Evolutionary conservation across 2,113 vertebrate species (phyloP).

Genomic region (Sinocyclocheilus grahami): DNA sequence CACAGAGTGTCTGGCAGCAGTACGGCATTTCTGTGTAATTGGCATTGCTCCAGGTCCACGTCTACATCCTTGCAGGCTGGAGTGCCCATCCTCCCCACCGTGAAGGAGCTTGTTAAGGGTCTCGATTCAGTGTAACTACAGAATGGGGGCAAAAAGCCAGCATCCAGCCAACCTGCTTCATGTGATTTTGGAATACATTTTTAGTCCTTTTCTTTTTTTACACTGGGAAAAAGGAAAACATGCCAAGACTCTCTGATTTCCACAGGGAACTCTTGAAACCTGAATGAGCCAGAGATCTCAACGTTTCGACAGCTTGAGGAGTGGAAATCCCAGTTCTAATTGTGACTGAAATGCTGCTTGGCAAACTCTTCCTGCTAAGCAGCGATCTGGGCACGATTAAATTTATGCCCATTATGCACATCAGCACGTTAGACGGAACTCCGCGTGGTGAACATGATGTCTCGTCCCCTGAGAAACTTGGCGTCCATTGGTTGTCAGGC

Average conservation of each 20-base stretch:
- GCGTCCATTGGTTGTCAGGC: conserved; percentile 9
- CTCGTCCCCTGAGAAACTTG: conserved; percentile 9
- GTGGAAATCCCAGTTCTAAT: conserved; percentile 53
- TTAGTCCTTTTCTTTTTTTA: conserved; percentile 19
- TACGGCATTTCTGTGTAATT: conserved; percentile 56
- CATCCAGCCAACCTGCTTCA: conserved; percentile 42
- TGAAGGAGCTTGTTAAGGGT: conserved; percentile 54
- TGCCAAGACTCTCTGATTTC: conserved; percentile 52
- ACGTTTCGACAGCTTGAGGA: conserved; percentile 52
- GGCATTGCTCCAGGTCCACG: conserved; percentile 55
- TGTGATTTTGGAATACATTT: conserved; percentile 56
- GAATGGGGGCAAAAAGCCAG: conserved; percentile 33
- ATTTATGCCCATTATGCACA: conserved; percentile 41
- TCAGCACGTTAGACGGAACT: conserved; percentile 18
- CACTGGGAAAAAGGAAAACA: conserved; percentile 41
- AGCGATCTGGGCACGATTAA: conserved; percentile 47
- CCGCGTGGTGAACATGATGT: conserved; percentile 11
- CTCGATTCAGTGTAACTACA: conserved; percentile 44
- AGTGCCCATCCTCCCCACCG: conserved; percentile 24
- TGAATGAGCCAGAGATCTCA: conserved; percentile 36
- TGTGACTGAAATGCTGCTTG: conserved; percentile 55
- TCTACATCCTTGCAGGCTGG: conserved; percentile 43
- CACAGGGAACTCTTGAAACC: conserved; percentile 49
- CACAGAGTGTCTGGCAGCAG: conserved; percentile 40
- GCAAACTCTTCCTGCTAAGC: conserved; percentile 43